Base-by-base conservation (phyloP, 2,888 invertebrate genomes). In the Halocaridina rubra region DNA sequence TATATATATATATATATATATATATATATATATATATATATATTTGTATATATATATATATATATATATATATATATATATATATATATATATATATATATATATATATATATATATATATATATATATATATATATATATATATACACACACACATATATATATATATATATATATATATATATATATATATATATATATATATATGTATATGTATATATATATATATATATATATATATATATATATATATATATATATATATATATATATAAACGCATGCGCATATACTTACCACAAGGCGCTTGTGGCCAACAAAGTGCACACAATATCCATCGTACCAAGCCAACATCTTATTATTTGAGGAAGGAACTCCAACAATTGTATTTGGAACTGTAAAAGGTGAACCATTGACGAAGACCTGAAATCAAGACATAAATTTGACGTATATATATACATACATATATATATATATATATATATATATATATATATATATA, bases 91-190 rank as follows among this genome's bases (percentile, higher is more conserved):
- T 61, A 61, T 61, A 61, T 61, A 61, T 61, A 61, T 61, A n/a
- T 61, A 61, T 61, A 61, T 61, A 61, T 61, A 61, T 61, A 61
- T 61, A 61, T 61, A 61, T 61, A 61, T 61, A 61, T 61, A 61
- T 61, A n/a, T 61, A 61, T 61, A 61, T 61, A 61, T 61, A 61
- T 61, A 61, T 61, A n/a, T 61, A 61, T 61, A 61, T 61, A 61
- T 61, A 61, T 61, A 61, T 61, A 61, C 19, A 61, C n/a, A 61
- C n/a, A n/a, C n/a, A 61, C n/a, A 61, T 61, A 61, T 61, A 61
- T 61, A 61, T 61, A 61, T 61, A 61, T 61, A 61, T 61, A 61
- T 61, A 61, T 61, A 61, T 61, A 61, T 61, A 61, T 61, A 61
- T 61, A 61, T 61, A 61, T 61, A 61, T 61, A 61, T 61, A 39